Base-by-base conservation (phyloP, 1,140 invertebrate species). In the Pseudomyrmex flavicornis region DNA sequence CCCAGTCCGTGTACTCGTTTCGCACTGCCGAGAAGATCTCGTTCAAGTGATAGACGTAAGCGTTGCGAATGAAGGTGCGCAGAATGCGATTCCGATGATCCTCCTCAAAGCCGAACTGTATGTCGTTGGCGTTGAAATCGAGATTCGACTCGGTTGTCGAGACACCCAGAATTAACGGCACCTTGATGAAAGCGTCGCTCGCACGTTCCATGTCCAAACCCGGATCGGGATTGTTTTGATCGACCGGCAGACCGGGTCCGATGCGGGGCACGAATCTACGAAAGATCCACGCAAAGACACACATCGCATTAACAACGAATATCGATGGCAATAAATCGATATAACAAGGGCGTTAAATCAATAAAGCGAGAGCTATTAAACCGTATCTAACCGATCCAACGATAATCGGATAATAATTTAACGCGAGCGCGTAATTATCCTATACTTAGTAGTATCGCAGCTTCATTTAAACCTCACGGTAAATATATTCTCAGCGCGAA, bases 1-100 rank as follows among this genome's bases (percentile, higher is more conserved):
- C 97, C 98, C 98, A 98, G 93, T 98, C 97, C 50, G 97, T 98
- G 94, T 99, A 99, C 93, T 99, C 98, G 94, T 99, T 98, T 46
- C 97, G 95, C 12, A 99, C 96, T 9, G 98, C 98, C 35, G 98
- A 97, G 91, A 98, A 98, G 77, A 99, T 98, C 94, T 99, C 98
- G 94, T 98, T 98, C 85, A 98, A 95, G 92, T 99, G 98, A 92
- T 97, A 98, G 35, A 96, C 95, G 95, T 97, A 98, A 46, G 97
- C 96, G 95, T 99, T 99, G 83, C 98, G 95, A 48, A 97, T 96
- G 93, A 98, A 97, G 9, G 98, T 98, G 50, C 98, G 95, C 35
- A 97, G 94, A 69, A 97, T 95, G 15, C 96, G 95, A 88, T 97
- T 97, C 61, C 96, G 94, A 85, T 97, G 96, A 84, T 97, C 96